A percentile compares a stretch with the other conserved stretches of the same genome.
Evolutionary conservation across 2,113 vertebrate genomes (phyloP).

Genomic region (Gymnobelideus leadbeateri): DNA sequence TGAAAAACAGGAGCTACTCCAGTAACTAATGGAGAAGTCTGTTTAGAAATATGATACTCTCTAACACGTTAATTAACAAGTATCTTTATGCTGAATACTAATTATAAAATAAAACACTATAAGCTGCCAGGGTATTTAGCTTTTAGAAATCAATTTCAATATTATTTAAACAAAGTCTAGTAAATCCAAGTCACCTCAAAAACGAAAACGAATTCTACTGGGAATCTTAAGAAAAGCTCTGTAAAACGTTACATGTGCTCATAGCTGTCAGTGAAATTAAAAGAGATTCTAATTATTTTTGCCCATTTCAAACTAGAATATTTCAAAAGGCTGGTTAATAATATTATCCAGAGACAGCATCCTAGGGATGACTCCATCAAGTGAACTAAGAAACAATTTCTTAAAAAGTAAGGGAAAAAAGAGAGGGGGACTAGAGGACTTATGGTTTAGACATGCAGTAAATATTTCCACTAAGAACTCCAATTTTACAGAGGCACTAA

Average conservation of each 20-base stretch:
- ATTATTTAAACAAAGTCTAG: constrained; percentile 57
- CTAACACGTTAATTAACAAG: constrained; percentile 5
- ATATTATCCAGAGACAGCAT: neutral
- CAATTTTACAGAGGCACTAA: neutral
- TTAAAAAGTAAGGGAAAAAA: neutral
- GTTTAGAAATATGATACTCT: constrained; percentile 66
- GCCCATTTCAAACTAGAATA: neutral
- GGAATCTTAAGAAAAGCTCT: constrained; percentile 36
- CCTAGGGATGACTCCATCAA: constrained; percentile 25
- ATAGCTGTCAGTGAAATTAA: constrained; percentile 1
- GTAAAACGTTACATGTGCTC: neutral
- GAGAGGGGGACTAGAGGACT: neutral
- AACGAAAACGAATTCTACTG: constrained; percentile 38
- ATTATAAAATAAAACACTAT: constrained; percentile 65
- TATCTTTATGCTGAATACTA: constrained; percentile 59
- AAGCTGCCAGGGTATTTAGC: neutral
- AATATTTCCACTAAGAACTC: neutral
- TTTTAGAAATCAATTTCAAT: constrained; percentile 47
- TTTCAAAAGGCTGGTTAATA: neutral
- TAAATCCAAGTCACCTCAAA: constrained; percentile 52
- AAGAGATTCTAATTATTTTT: constrained; percentile 37
- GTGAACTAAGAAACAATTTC: constrained; percentile 37
- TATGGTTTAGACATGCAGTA: neutral
- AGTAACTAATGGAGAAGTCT: constrained; percentile 48
- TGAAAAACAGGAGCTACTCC: constrained; percentile 72